Evolutionary conservation across 2,797 vertebrate species (phyloP), one percentile per base, ranked within the genome.

Genomic region (Sternarchorhynchus goeldii): DNA sequence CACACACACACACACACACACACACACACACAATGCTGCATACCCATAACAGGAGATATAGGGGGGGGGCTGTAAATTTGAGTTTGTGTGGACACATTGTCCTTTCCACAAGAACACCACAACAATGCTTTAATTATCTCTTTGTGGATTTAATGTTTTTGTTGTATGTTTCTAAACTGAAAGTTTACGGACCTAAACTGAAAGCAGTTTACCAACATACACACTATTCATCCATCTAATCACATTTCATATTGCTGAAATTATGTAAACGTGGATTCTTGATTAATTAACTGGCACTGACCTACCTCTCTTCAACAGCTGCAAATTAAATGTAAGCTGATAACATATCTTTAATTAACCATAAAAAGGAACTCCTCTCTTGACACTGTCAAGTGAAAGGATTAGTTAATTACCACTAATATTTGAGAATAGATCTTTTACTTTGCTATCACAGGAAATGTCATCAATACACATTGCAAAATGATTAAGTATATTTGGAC

Each of bases 1-100:
- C 39, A 41, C 55, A 20, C 75, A 57, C 85, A 86, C 82, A 88
- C 88, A 90, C 73, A 60, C 67, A 76, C 69, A 69, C 76, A 83
- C 79, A 79, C 32, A 53, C 45, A 86, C 75, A 78, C 39, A 34
- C 59, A 82, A 82, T 76, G 58, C 29, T 6, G 20, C 18, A 18
- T 39, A 67, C 85, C 85, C 75, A 8, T 81, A 85, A 70, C 80
- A 56, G 16, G 31, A 75, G 70, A 71, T 25, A 6, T 66, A 84
- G 63, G 71, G 77, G 57, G 76, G 17, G 7, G 36, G 41, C 32
- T 80, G 80, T 77, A 82, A 88, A 85, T 84, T 66, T 71, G 64
- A 86, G 62, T 76, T 74, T 76, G 60, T 81, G 58, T 75, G 59
- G 41, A 83, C 78, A 82, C 58, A 88, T 85, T 88, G 90, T 89